phyloP scores from a whole-genome alignment of 53 echinoderm and acorn worm genomes.

The Henricia sp. region DNA sequence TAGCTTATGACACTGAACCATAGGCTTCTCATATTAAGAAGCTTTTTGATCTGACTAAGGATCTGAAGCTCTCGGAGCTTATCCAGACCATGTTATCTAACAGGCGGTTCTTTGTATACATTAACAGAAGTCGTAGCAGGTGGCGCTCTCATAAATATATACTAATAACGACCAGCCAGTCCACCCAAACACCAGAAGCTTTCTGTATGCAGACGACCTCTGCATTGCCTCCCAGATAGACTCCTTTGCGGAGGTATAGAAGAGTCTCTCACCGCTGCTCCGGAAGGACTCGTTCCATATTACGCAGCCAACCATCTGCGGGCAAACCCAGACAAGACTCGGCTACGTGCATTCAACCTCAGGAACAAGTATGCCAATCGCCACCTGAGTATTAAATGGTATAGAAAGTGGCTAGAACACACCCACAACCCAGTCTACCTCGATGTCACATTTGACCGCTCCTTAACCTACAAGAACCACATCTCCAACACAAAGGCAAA shows the following conservation, averaged over 20 bases:
- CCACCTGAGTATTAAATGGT: no score
- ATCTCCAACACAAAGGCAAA: no score
- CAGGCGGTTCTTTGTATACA: not conserved
- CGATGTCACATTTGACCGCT: no score
- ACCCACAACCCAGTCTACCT: no score
- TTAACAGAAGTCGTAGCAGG: not conserved
- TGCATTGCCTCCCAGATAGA: not conserved
- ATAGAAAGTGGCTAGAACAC: no score
- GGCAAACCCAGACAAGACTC: not conserved
- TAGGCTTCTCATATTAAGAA: not conserved
- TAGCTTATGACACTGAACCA: not conserved
- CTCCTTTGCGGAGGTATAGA: not conserved
- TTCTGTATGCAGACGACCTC: conserved; percentile 1
- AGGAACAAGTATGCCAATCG: no score
- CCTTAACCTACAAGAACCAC: no score
- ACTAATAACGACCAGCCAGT: not conserved
- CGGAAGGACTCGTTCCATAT: not conserved
- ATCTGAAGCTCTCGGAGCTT: not conserved
- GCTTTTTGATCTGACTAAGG: not conserved
- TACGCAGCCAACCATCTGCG: not conserved
- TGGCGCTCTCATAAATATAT: not conserved
- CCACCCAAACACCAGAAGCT: conserved; percentile 1
- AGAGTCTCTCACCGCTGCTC: not conserved
- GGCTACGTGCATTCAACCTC: no score
- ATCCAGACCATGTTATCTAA: not conserved